These are phyloP conservation scores for Sphaerophoria taeniata DNA, from an alignment of 2,888 invertebrate genomes.

Conservation along the genomic window DNA sequence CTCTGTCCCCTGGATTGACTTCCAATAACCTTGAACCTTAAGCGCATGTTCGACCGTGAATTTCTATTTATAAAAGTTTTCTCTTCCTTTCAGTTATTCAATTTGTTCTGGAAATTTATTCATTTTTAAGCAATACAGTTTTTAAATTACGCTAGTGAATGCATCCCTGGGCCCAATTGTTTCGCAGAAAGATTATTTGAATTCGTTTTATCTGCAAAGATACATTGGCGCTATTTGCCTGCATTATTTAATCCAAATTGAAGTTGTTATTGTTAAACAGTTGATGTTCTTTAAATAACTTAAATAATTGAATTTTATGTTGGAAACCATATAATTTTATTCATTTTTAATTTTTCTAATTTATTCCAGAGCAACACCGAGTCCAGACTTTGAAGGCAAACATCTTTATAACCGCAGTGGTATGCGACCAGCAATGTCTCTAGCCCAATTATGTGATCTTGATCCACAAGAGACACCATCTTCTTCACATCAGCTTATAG, in stretches of 20 bases:
- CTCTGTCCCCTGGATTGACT: constrained; percentile 38
- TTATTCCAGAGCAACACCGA: constrained; percentile 78
- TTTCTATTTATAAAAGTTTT: constrained; percentile 50
- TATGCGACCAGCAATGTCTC: constrained; percentile 87
- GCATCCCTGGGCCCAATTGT: constrained; percentile 10
- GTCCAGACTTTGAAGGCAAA: constrained; percentile 77
- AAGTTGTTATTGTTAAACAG: too few relatives aligned
- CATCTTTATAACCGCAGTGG: constrained; percentile 80
- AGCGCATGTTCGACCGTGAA: constrained; percentile 59
- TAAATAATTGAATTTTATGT: background rate
- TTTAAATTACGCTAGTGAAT: background rate
- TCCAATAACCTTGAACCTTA: constrained; percentile 55
- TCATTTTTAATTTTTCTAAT: background rate
- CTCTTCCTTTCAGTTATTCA: constrained; percentile 43
- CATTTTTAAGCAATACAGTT: too few relatives aligned
- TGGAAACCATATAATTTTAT: background rate
- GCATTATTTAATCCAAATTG: too few relatives aligned
- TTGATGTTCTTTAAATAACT: too few relatives aligned
- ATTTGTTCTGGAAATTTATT: background rate
- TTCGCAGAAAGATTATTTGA: too few relatives aligned
- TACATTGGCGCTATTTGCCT: too few relatives aligned
- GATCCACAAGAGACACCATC: constrained; percentile 88
- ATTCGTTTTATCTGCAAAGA: too few relatives aligned
- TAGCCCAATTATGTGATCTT: constrained; percentile 88
- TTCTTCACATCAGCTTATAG: constrained; percentile 87